Conservation (phyloP, 2,797 vertebrate species). For the Limnodromus scolopaceus region DNA sequence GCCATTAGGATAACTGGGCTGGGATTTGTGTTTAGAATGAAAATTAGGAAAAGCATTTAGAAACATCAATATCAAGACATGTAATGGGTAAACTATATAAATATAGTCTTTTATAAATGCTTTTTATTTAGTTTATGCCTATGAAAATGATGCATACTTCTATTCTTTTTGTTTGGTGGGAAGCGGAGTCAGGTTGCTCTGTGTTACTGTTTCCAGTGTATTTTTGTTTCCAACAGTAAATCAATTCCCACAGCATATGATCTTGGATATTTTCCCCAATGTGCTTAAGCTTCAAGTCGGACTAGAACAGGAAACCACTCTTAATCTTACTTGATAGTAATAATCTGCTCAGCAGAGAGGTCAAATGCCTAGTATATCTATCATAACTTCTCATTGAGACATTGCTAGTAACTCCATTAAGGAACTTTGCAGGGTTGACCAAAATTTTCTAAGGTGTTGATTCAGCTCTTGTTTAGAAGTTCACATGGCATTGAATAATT, state of each 20-base stretch:
- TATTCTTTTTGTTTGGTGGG: not conserved
- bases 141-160: not conserved
- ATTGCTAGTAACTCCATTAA: not conserved
- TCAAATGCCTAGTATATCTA: not conserved
- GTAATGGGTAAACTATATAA: not conserved
- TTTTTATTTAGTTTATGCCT: not conserved
- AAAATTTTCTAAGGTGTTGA: not conserved
- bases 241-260: not conserved
- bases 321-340: conserved; percentile 13
- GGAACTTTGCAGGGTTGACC: not conserved
- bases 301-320: not conserved
- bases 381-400: not conserved
- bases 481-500: not conserved
- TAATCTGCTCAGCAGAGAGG: not conserved
- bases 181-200: not conserved
- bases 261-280: not conserved
- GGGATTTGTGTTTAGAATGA: not conserved
- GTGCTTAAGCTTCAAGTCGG: not conserved
- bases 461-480: not conserved
- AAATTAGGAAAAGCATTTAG: not conserved
- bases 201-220: not conserved
- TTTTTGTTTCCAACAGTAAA: not conserved
- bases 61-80: not conserved
- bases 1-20: not conserved
- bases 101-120: not conserved